Percentiles rank a stretch among this genome's conserved stretches.
Evolutionary conservation across 2,113 vertebrate genomes (phyloP).

Genomic region (Nannospalax galili): DNA sequence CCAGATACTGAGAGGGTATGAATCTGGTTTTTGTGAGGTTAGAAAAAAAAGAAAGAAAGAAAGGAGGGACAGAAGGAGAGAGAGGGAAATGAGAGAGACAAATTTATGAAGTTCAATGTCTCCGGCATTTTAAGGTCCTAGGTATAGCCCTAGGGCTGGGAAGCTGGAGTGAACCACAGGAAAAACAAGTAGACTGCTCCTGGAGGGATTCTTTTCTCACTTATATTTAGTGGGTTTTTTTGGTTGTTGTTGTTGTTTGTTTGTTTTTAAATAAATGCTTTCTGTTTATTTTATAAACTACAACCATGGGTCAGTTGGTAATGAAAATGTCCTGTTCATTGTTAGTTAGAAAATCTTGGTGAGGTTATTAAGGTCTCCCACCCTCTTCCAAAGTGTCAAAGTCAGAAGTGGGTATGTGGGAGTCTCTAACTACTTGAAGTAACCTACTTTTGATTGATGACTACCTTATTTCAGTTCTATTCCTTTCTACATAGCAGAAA

Average conservation of each 20-base stretch:
- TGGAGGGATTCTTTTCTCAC: neutral
- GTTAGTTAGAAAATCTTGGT: neutral
- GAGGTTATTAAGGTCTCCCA: neutral
- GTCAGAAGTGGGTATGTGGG: neutral
- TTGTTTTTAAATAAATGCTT: neutral
- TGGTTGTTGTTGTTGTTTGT: too few relatives aligned
- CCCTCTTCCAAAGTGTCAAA: neutral
- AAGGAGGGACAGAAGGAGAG: too few relatives aligned
- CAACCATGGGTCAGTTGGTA: neutral
- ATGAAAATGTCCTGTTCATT: neutral
- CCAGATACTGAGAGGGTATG: neutral
- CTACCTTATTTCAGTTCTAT: neutral
- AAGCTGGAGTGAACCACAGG: neutral
- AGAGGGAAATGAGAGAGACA: neutral
- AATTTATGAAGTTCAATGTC: neutral
- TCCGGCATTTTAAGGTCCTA: neutral
- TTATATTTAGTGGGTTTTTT: neutral
- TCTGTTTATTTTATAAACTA: neutral
- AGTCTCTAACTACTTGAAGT: neutral
- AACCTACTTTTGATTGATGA: neutral
- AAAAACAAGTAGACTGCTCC: neutral
- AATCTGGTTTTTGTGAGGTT: neutral
- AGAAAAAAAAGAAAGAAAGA: neutral
- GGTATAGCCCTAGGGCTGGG: neutral
- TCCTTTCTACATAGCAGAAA: neutral